Evolutionary conservation across 2,113 vertebrate genomes (phyloP).

Genomic region (Pipra filicauda): DNA sequence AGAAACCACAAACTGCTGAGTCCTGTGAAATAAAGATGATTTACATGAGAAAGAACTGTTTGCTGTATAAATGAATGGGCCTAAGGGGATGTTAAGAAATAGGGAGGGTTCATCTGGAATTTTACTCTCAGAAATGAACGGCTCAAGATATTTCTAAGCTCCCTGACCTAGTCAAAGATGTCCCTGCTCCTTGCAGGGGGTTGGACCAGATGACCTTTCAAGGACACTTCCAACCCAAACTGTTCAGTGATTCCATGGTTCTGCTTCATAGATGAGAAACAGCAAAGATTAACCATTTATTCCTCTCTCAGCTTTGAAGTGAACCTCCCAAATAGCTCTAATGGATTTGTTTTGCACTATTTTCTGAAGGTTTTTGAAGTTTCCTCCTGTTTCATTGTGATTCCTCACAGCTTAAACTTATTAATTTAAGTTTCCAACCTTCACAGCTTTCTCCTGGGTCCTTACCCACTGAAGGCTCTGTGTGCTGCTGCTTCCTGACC

Average conservation of each 20-base stretch:
- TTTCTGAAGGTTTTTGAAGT: background rate
- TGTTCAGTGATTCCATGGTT: background rate
- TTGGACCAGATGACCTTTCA: background rate
- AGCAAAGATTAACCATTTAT: background rate
- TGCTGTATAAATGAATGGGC: background rate
- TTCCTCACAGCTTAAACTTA: background rate
- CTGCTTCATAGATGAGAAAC: background rate
- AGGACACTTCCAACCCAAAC: background rate
- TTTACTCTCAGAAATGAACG: background rate
- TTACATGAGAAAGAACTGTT: background rate
- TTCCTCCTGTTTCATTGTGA: background rate
- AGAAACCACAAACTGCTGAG: background rate
- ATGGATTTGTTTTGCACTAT: background rate
- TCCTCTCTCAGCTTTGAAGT: background rate
- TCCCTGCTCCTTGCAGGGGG: rapidly evolving
- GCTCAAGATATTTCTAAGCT: background rate
- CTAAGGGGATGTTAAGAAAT: background rate
- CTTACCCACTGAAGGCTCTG: background rate
- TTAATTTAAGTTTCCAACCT: background rate
- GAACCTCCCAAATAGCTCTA: background rate
- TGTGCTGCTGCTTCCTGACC: background rate
- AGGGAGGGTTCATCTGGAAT: background rate
- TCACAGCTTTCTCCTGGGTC: background rate
- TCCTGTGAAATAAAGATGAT: background rate
- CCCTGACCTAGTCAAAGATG: background rate